Base-by-base conservation (phyloP, 2,888 invertebrate species). In the Lepidonotus clava region DNA sequence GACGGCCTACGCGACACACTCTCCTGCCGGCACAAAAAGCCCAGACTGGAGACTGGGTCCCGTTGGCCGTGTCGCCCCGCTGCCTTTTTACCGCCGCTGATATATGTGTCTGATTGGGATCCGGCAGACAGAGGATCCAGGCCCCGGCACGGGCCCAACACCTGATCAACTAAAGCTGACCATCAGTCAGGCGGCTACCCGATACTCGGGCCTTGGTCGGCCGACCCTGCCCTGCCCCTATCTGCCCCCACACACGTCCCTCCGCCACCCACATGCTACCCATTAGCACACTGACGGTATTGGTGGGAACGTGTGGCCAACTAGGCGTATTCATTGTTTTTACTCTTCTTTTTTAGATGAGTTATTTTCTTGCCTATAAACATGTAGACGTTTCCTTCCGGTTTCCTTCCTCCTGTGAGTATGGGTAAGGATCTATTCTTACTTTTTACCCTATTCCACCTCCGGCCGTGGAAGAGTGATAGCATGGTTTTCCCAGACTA, bases 91-190 rank as follows among this genome's bases (percentile, higher is more conserved):
- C 61, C 28, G 24, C 61, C 28, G 61, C 24, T 61, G 61, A 61
- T 32, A 61, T 18, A 61, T 61, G 61, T 61, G 61, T 61, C 61
- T 61, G 61, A 61, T 61, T 32, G 28, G 28, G 11, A 32, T 61
- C 61, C 14, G n/a, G n/a, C n/a, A n/a, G n/a, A n/a, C n/a, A n/a
- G 53, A 18, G 61, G 28, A 61, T 61, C 61, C 61, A 61, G 61
- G 61, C 61, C 61, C 61, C 24, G 61, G 61, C 61, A 61, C 61
- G 61, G n/a, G 14, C 28, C 28, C n/a, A n/a, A 28, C 61, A 61
- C 24, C 28, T 61, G 61, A 61, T 61, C 28, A 28, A 18, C n/a
- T n/a, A 14, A n/a, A 56, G n/a, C 56, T 56, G 56, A 56, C 56
- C 11, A 4, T n/a, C 56, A n/a, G n/a, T n/a, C n/a, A n/a, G n/a